Evolutionary conservation across 2,888 invertebrate species (phyloP).

Genomic region (Sphecodes monilicornis): DNA sequence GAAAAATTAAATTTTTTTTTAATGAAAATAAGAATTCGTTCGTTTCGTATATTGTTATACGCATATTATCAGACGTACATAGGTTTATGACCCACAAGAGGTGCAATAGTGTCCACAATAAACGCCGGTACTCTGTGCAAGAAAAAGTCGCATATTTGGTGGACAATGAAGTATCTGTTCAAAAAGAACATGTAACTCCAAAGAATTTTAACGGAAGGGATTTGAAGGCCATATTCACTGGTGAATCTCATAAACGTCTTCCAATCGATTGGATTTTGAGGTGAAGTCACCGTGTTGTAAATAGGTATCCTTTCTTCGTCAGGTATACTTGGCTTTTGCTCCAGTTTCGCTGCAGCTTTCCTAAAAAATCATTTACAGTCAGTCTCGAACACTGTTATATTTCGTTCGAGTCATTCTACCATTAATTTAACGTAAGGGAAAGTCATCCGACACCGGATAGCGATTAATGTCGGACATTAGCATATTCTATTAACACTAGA

Average conservation of each 20-base stretch:
- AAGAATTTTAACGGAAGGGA: conserved; percentile 87
- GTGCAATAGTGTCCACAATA: conserved; percentile 85
- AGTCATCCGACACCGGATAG: no score
- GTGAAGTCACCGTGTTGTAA: conserved; percentile 94
- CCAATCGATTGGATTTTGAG: conserved; percentile 93
- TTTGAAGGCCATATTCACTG: conserved; percentile 85
- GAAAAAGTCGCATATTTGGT: conserved; percentile 85
- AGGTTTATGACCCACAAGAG: conserved; percentile 86
- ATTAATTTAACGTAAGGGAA: neutral
- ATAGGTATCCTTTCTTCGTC: conserved; percentile 86
- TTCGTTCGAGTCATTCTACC: no score
- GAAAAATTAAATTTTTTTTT: neutral
- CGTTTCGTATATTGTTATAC: neutral
- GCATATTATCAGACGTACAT: conserved; percentile 84
- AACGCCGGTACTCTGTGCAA: conserved; percentile 87
- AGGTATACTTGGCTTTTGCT: neutral
- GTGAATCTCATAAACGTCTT: conserved; percentile 86
- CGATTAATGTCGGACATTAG: no score
- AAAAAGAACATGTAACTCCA: conserved; percentile 88
- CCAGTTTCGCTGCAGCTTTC: neutral
- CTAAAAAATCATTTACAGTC: conserved; percentile 6
- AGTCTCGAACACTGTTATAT: neutral
- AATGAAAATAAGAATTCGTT: neutral
- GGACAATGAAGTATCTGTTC: conserved; percentile 86
- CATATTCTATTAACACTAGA: no score